Evolutionary conservation across 2,113 vertebrate species (phyloP).

Genomic region (Microcebus tavaratra): DNA sequence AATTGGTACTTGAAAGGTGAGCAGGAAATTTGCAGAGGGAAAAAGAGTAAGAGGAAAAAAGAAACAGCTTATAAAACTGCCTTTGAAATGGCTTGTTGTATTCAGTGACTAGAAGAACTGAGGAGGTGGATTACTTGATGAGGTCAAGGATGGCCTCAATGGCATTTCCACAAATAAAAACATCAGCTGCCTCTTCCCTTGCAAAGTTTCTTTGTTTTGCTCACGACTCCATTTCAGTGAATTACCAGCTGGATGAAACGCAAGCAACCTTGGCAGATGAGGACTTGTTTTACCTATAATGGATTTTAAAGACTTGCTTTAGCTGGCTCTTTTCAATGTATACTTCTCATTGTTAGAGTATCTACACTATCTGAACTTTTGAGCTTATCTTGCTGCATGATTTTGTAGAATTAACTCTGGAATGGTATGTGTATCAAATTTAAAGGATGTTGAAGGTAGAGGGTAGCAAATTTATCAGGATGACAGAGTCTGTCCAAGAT

Average conservation of each 20-base stretch:
- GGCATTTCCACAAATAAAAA: constrained; percentile 16
- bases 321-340: background rate
- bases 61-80: background rate
- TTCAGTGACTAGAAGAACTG: background rate
- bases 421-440: background rate
- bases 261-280: constrained; percentile 14
- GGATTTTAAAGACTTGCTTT: background rate
- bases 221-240: background rate
- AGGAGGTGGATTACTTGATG: background rate
- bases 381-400: background rate
- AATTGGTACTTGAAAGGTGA: background rate
- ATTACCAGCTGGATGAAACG: background rate
- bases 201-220: constrained; percentile 15
- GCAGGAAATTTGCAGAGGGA: background rate
- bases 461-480: background rate
- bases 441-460: background rate
- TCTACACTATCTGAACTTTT: background rate
- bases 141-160: constrained; percentile 2
- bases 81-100: constrained; percentile 4
- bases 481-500: background rate
- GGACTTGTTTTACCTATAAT: background rate
- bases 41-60: background rate
- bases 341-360: background rate
- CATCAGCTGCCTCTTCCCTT: background rate
- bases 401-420: background rate